These are phyloP conservation scores for Tokudaia muenninki DNA, from an alignment of 2,797 vertebrate species.

Conservation along the genomic window DNA sequence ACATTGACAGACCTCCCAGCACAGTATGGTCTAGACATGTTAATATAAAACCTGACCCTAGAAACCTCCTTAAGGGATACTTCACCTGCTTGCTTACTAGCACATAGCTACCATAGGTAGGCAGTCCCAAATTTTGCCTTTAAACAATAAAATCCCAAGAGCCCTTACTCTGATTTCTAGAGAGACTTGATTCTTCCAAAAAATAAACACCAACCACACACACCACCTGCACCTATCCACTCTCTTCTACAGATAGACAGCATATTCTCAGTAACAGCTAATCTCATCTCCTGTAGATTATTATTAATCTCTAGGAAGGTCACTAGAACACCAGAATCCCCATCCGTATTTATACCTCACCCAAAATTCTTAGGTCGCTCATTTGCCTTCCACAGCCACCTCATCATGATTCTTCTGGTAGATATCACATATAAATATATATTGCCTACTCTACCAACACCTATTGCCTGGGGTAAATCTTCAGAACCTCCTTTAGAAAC, in stretches of 20 bases:
- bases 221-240: too few relatives aligned
- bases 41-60: not conserved
- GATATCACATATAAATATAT: too few relatives aligned
- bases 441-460: not conserved
- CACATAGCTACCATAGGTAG: not conserved
- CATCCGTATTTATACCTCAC: not conserved
- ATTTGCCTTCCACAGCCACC: not conserved
- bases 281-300: not conserved
- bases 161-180: not conserved
- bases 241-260: not conserved
- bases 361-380: not conserved
- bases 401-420: not conserved
- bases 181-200: not conserved
- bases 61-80: not conserved
- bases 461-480: not conserved
- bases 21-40: not conserved
- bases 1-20: not conserved
- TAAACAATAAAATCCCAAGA: not conserved
- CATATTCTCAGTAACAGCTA: not conserved
- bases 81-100: too few relatives aligned
- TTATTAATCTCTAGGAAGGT: too few relatives aligned
- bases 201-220: not conserved
- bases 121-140: not conserved
- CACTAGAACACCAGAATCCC: not conserved
- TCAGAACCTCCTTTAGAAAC: not conserved